phyloP scores from a whole-genome alignment of 1,140 invertebrate species.

The Dermatophagoides farinae region DNA sequence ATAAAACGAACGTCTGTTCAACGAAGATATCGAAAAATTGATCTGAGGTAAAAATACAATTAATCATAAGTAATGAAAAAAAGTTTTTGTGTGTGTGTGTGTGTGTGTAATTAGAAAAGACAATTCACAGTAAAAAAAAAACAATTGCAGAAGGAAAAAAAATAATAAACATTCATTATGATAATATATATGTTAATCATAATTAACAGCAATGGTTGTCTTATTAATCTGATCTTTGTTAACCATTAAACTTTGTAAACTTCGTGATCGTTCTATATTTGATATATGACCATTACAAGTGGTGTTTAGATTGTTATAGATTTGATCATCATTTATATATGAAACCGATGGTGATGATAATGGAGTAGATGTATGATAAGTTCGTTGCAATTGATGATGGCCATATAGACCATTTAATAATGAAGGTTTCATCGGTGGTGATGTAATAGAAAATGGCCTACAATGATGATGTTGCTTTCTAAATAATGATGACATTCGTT shows the following conservation, averaged over 20 bases:
- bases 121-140: too few species aligned
- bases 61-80: too few species aligned
- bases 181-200: too few species aligned
- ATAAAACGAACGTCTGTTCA: too few species aligned
- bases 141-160: too few species aligned
- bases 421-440: background rate
- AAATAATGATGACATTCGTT: background rate
- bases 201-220: too few species aligned
- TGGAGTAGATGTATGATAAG: background rate
- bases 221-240: background rate
- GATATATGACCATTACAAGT: constrained; percentile 48
- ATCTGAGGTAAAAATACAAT: too few species aligned
- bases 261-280: constrained; percentile 56
- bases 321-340: constrained; percentile 73
- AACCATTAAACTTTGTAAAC: constrained; percentile 21
- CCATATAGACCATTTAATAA: background rate
- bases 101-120: too few species aligned
- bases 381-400: background rate
- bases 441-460: background rate
- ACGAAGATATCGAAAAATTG: too few species aligned
- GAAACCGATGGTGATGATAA: constrained; percentile 24
- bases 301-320: constrained; percentile 37
- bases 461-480: background rate
- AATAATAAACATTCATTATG: too few species aligned
- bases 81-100: too few species aligned